These are phyloP conservation scores for Podarcis cretensis DNA, from an alignment of 2,113 vertebrate genomes.

Conservation along the genomic window DNA sequence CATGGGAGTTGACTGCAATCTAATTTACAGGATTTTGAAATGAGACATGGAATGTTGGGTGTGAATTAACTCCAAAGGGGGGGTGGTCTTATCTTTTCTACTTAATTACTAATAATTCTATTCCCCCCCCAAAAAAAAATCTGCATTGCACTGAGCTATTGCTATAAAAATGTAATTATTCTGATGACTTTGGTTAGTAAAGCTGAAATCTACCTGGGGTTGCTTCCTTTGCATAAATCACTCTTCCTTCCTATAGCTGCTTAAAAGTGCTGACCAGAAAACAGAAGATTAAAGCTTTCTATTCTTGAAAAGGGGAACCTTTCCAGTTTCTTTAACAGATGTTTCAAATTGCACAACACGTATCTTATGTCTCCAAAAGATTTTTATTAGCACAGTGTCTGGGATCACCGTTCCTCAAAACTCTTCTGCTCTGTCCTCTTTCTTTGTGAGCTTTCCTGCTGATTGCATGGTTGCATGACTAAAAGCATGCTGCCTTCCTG, in stretches of 20 bases:
- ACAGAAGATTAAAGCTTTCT: not conserved
- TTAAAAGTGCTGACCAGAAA: not conserved
- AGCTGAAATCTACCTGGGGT: not conserved
- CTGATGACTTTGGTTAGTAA: not conserved
- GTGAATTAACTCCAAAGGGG: not conserved
- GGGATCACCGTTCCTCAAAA: not conserved
- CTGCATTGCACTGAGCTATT: not conserved
- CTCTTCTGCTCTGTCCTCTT: constrained; percentile 34
- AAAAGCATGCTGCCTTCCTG: constrained; percentile 15
- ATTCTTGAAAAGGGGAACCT: not conserved
- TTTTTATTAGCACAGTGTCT: not conserved
- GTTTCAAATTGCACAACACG: not conserved
- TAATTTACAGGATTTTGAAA: not conserved
- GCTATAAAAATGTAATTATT: not conserved
- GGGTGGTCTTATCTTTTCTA: no score
- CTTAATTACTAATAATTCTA: constrained; percentile 6
- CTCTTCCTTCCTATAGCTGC: constrained; percentile 21
- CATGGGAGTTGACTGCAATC: not conserved
- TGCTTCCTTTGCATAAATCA: not conserved
- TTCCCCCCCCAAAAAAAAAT: not conserved
- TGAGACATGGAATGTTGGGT: not conserved
- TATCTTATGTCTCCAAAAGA: not conserved
- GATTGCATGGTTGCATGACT: constrained; percentile 67
- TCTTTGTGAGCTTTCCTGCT: constrained; percentile 28
- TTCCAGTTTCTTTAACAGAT: not conserved